Percentiles rank a stretch among this genome's conserved stretches.
phyloP scores from a whole-genome alignment of 2,797 vertebrate genomes.

The Clarias fuscus region DNA sequence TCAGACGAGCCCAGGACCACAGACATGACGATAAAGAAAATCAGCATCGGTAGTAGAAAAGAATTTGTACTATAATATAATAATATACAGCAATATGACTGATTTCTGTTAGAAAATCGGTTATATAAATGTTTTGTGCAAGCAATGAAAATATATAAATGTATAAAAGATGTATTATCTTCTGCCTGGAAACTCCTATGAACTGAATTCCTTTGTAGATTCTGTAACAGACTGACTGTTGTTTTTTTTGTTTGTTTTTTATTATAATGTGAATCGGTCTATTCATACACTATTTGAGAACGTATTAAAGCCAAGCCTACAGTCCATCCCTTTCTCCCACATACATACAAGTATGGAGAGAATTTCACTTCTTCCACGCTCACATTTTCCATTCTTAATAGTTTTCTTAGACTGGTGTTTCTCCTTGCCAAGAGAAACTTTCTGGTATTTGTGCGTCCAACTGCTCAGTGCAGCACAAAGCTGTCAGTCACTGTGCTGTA shows the following conservation, averaged over 20 bases:
- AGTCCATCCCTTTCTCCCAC: neutral
- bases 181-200: neutral
- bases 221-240: neutral
- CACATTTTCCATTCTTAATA: conserved; percentile 36
- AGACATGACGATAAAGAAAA: conserved; percentile 93
- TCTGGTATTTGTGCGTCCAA: conserved; percentile 11
- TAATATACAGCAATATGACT: neutral
- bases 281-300: neutral
- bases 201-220: neutral
- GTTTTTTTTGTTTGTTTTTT: neutral
- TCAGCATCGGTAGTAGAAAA: conserved; percentile 77
- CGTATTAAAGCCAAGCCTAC: neutral
- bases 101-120: neutral
- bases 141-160: neutral
- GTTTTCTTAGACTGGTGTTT: conserved; percentile 14
- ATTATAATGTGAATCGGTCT: neutral
- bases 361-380: conserved; percentile 24
- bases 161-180: neutral
- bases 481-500: neutral
- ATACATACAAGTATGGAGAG: conserved; percentile 5
- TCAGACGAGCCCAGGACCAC: conserved; percentile 77
- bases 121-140: neutral
- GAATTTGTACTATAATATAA: no score
- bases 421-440: conserved; percentile 30
- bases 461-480: neutral